A percentile compares a stretch with the other conserved stretches of the same genome.
Evolutionary conservation across 2,888 invertebrate species (phyloP).

Genomic region (Psylliodes chrysocephalus): DNA sequence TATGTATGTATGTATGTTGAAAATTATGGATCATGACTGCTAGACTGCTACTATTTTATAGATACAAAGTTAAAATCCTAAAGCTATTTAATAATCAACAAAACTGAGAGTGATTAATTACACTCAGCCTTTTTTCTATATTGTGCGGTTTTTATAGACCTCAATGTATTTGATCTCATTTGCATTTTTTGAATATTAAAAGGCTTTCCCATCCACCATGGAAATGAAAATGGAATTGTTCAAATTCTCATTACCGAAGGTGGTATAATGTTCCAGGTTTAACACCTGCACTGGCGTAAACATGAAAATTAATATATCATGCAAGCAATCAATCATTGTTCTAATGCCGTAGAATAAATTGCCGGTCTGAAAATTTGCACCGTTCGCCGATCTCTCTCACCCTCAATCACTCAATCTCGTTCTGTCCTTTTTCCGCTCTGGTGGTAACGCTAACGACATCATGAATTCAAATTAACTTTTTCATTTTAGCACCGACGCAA

Average conservation of each 20-base stretch:
- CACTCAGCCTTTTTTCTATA: no score
- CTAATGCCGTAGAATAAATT: slow-evolving; percentile 38
- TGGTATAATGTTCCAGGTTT: slow-evolving; percentile 35
- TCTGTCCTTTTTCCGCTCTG: slow-evolving; percentile 1
- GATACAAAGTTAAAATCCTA: no score
- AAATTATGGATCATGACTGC: no score
- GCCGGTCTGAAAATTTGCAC: slow-evolving; percentile 37
- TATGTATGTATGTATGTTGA: no score
- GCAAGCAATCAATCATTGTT: slow-evolving; percentile 43
- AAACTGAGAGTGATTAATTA: no score
- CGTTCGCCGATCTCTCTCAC: slow-evolving; percentile 9
- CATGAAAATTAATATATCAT: slow-evolving; percentile 45
- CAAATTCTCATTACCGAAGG: slow-evolving; percentile 30
- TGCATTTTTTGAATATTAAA: neutral
- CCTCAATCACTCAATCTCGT: neutral
- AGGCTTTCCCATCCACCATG: neutral
- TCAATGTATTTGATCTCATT: no score
- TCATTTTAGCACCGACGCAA: slow-evolving; percentile 30
- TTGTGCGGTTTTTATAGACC: no score
- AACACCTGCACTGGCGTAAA: slow-evolving; percentile 42
- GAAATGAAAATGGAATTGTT: slow-evolving; percentile 23
- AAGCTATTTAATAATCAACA: no score
- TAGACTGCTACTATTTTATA: no score
- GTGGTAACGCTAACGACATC: slow-evolving; percentile 31
- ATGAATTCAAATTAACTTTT: slow-evolving; percentile 43